A percentile compares a stretch with the other conserved stretches of the same genome.
Evolutionary conservation across 2,113 vertebrate genomes (phyloP).

Genomic region (Hydropotes inermis): DNA sequence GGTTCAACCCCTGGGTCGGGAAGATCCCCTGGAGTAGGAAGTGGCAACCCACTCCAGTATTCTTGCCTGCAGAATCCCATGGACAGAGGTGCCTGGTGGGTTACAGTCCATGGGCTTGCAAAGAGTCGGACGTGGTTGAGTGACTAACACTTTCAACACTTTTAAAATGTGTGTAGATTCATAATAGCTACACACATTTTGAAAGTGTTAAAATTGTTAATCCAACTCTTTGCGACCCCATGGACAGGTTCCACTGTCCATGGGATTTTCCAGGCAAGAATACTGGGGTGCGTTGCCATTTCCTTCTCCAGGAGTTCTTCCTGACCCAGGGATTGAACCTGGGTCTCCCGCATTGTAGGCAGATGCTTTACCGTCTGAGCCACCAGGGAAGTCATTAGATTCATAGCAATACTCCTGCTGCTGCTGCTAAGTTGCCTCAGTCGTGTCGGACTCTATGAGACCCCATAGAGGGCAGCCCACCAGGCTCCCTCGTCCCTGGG

Average conservation of each 20-base stretch:
- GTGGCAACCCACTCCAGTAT: neutral
- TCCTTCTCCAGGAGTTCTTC: neutral
- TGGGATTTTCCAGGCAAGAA: neutral
- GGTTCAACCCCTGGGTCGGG: neutral
- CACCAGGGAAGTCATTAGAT: neutral
- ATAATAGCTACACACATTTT: neutral
- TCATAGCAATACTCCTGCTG: neutral
- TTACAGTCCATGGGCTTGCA: neutral
- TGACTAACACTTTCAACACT: neutral
- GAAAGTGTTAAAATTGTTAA: neutral
- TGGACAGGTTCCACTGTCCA: neutral
- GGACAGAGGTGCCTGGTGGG: neutral
- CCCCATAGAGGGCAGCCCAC: neutral
- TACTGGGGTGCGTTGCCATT: neutral
- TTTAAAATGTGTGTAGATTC: neutral
- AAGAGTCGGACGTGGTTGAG: neutral
- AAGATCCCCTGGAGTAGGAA: neutral
- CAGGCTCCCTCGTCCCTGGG: neutral
- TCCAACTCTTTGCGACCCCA: rapidly evolving
- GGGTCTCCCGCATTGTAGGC: neutral
- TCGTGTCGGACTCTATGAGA: rapidly evolving
- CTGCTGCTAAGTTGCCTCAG: neutral
- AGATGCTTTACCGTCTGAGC: neutral
- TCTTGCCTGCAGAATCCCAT: neutral
- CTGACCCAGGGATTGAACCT: neutral